phyloP scores from a whole-genome alignment of 2,113 vertebrate genomes.

The Lophius piscatorius region DNA sequence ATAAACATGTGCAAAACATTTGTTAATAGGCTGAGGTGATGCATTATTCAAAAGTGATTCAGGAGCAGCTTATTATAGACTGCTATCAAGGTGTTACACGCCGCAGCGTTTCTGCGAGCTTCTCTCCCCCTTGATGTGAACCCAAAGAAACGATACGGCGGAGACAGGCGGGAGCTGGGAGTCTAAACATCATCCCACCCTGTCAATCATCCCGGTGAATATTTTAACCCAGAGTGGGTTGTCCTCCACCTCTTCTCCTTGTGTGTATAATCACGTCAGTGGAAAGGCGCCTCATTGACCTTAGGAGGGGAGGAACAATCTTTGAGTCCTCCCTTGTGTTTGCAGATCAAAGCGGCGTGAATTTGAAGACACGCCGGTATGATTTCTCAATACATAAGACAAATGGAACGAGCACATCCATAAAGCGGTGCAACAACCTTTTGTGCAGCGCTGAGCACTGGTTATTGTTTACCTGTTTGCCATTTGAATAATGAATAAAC shows the following conservation, averaged over 20 bases:
- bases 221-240: slow-evolving; percentile 41
- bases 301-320: slow-evolving; percentile 38
- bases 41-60: slow-evolving; percentile 48
- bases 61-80: slow-evolving; percentile 44
- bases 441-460: slow-evolving; percentile 66
- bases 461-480: slow-evolving; percentile 83
- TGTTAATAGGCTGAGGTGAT: slow-evolving; percentile 41
- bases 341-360: slow-evolving; percentile 68
- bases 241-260: slow-evolving; percentile 21
- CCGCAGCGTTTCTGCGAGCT: slow-evolving; percentile 5
- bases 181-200: slow-evolving; percentile 7
- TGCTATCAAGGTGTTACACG: slow-evolving; percentile 35
- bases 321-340: slow-evolving; percentile 61
- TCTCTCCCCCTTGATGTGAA: slow-evolving; percentile 20
- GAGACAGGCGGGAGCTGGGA: slow-evolving; percentile 7
- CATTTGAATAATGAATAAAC: slow-evolving; percentile 85
- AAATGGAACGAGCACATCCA: slow-evolving; percentile 77
- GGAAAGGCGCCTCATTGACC: slow-evolving; percentile 12
- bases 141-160: slow-evolving; percentile 21
- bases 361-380: slow-evolving; percentile 64
- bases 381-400: slow-evolving; percentile 85
- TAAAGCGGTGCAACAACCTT: slow-evolving; percentile 61
- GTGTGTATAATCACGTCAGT: slow-evolving; percentile 25
- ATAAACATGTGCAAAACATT: slow-evolving; percentile 30
- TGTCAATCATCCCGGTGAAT: slow-evolving; percentile 39